phyloP scores from a whole-genome alignment of 1,140 invertebrate genomes.

The Cardiocondyla obscurior region DNA sequence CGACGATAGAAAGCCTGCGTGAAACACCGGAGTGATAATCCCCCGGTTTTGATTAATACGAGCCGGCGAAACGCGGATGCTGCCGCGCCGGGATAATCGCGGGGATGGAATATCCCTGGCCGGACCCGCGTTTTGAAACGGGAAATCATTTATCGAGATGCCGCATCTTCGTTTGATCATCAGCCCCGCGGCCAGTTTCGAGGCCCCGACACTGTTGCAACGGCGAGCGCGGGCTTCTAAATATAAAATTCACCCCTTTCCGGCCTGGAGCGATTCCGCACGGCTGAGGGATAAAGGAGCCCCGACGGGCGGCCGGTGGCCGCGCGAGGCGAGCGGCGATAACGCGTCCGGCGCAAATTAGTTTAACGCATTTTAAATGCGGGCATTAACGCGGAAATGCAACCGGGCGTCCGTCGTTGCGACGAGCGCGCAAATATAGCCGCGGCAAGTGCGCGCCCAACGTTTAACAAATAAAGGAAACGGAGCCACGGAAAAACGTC shows the following conservation, averaged over 20 bases:
- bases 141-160: not conserved
- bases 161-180: not conserved
- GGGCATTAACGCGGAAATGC: constrained; percentile 3
- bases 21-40: not conserved
- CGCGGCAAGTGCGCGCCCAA: not conserved
- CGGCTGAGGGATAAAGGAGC: not conserved
- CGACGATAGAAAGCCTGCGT: not conserved
- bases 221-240: not conserved
- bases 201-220: not conserved
- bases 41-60: not conserved
- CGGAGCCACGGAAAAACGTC: constrained; percentile 14
- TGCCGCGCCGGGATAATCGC: no score
- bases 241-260: not conserved
- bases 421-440: not conserved
- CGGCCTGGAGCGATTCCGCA: not conserved
- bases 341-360: constrained; percentile 7
- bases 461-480: constrained; percentile 4
- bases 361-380: constrained; percentile 32
- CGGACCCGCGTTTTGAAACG: no score
- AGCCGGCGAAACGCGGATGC: not conserved
- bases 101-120: not conserved
- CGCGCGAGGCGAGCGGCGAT: not conserved
- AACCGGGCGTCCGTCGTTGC: not conserved
- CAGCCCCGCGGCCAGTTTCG: not conserved
- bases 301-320: not conserved